These are phyloP conservation scores for Pangasianodon hypophthalmus DNA, from an alignment of 2,113 vertebrate genomes.

Conservation along the genomic window DNA sequence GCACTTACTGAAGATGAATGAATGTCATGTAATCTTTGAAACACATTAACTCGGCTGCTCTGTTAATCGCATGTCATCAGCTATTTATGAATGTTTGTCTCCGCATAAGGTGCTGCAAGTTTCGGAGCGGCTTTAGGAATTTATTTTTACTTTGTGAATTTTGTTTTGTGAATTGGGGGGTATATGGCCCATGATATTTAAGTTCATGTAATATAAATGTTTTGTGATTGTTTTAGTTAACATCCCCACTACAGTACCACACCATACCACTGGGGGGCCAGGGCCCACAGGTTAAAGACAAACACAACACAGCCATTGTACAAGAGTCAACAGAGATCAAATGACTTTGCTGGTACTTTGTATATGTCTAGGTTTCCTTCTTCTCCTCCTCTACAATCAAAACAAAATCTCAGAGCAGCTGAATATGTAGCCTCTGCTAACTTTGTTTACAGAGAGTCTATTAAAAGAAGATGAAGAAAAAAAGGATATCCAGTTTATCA, in stretches of 20 bases:
- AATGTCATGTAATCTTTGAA: not conserved
- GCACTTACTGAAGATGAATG: not conserved
- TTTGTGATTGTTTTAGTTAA: not conserved
- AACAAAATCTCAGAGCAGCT: conserved; percentile 45
- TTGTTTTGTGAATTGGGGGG: not conserved
- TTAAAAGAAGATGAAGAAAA: conserved; percentile 42
- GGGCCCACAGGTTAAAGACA: not conserved
- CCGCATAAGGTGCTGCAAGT: not conserved
- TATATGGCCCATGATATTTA: not conserved
- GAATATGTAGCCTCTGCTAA: conserved; percentile 56
- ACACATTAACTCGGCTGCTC: not conserved
- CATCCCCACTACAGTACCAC: not conserved
- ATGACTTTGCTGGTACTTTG: conserved; percentile 43
- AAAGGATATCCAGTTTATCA: conserved; percentile 34
- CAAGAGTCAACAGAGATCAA: conserved; percentile 47
- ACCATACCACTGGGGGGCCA: not conserved
- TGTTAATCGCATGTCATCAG: not conserved
- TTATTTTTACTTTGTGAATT: not conserved
- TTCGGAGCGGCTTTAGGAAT: not conserved
- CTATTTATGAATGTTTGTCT: not conserved
- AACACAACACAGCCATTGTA: conserved; percentile 6
- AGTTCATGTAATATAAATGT: not conserved
- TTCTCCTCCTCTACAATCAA: conserved; percentile 42
- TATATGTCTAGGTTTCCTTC: conserved; percentile 4
- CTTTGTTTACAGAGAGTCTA: conserved; percentile 39